Percentiles rank a stretch among this genome's conserved stretches.
Conservation (phyloP, 2,888 invertebrate species). For the Ryuthela nishihirai region DNA sequence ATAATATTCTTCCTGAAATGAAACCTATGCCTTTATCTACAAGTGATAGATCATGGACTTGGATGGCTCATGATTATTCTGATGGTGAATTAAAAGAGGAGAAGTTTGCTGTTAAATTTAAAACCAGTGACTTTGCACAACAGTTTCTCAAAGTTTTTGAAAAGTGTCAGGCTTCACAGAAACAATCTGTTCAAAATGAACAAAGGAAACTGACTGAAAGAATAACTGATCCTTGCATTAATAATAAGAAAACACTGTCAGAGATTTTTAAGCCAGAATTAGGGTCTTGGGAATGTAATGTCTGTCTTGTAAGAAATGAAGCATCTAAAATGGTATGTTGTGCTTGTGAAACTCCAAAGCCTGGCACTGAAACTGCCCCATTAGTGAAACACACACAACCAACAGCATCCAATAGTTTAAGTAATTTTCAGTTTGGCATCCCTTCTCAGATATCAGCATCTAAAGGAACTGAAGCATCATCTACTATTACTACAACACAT, state of each 20-base stretch:
- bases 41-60: conserved; percentile 46
- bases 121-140: conserved; percentile 47
- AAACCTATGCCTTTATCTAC: conserved; percentile 44
- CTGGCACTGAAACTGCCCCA: conserved; percentile 39
- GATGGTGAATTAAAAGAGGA: conserved; percentile 64
- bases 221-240: conserved; percentile 5
- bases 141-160: conserved; percentile 32
- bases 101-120: conserved; percentile 72
- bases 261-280: conserved; percentile 56
- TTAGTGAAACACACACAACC: conserved; percentile 12
- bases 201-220: background rate
- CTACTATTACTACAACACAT: conserved; percentile 16
- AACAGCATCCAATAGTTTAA: conserved; percentile 16
- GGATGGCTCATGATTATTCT: conserved; percentile 49
- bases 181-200: background rate
- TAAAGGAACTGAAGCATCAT: conserved; percentile 21
- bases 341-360: conserved; percentile 50
- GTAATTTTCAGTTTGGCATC: conserved; percentile 45
- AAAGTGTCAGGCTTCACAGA: conserved; percentile 16
- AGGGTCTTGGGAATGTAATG: conserved; percentile 64
- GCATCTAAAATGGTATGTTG: conserved; percentile 54
- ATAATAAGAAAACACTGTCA: conserved; percentile 42
- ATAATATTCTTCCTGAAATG: conserved; percentile 46
- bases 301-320: conserved; percentile 61
- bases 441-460: too few relatives aligned